These are phyloP conservation scores for Amblyjoppa fuscipennis DNA, from an alignment of 2,888 invertebrate genomes.

Conservation along the genomic window DNA sequence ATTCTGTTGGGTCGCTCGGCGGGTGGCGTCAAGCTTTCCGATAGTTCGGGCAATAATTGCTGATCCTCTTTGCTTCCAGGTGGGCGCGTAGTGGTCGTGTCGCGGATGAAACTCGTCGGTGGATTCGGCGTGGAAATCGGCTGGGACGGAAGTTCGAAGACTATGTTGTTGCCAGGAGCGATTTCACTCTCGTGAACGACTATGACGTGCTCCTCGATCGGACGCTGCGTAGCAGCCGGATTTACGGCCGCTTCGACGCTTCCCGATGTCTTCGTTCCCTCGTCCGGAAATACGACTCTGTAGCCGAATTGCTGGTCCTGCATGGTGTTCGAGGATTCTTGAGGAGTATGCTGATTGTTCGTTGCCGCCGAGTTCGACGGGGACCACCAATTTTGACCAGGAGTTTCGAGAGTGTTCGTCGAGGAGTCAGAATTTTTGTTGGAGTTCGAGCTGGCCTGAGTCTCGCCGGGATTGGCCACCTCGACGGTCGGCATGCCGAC, in stretches of 20 bases:
- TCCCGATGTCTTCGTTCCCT: neutral
- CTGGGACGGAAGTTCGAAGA: conserved; percentile 34
- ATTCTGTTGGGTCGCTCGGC: conserved; percentile 73
- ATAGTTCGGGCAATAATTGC: conserved; percentile 76
- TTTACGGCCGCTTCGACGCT: conserved; percentile 42
- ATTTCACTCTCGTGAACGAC: conserved; percentile 80
- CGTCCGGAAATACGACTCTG: conserved; percentile 57
- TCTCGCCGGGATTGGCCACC: conserved; percentile 43
- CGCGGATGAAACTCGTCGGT: conserved; percentile 35
- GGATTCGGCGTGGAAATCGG: conserved; percentile 30
- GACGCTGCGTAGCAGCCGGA: conserved; percentile 59
- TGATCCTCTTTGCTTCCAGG: conserved; percentile 47
- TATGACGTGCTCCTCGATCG: conserved; percentile 80
- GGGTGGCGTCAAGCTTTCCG: conserved; percentile 81
- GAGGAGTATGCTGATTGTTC: conserved; percentile 2
- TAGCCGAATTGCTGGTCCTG: conserved; percentile 48
- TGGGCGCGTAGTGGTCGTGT: conserved; percentile 53
- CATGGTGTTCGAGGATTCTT: conserved; percentile 29
- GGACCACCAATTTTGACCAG: conserved; percentile 55
- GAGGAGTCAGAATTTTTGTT: conserved; percentile 49
- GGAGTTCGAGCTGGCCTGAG: neutral
- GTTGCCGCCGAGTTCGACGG: conserved; percentile 38
- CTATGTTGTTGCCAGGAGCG: conserved; percentile 71
- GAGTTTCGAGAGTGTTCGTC: conserved; percentile 33
- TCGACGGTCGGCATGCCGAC: conserved; percentile 61